These are phyloP conservation scores for Drosophila nr. fundita DNA, from an alignment of 2,888 invertebrate species.

Conservation along the genomic window DNA sequence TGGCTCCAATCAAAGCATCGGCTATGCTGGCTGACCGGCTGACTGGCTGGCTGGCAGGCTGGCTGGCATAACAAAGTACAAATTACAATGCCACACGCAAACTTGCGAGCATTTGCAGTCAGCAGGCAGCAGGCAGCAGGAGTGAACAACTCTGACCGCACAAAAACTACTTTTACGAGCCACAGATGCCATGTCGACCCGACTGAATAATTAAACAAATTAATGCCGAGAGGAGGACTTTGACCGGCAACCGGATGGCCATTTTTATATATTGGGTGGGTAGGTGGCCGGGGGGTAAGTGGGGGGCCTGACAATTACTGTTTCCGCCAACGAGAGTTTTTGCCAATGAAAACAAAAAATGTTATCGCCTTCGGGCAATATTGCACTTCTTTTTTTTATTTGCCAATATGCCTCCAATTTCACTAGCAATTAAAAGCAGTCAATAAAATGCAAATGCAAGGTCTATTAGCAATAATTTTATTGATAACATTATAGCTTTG, in stretches of 20 bases:
- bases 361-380: slow-evolving; percentile 2
- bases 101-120: slow-evolving; percentile 48
- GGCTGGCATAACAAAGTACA: slow-evolving; percentile 50
- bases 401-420: slow-evolving; percentile 28
- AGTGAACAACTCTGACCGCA: slow-evolving; percentile 25
- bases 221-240: slow-evolving; percentile 45
- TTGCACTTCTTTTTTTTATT: slow-evolving; percentile 31
- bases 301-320: slow-evolving; percentile 39
- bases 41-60: neutral
- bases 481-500: neutral
- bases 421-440: slow-evolving; percentile 1
- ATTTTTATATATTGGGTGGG: slow-evolving; percentile 32
- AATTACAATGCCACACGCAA: slow-evolving; percentile 46
- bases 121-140: slow-evolving; percentile 3
- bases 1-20: slow-evolving; percentile 41
- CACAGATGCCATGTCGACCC: slow-evolving; percentile 33
- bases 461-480: neutral
- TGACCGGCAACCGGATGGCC: slow-evolving; percentile 52
- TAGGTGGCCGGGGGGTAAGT: neutral
- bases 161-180: slow-evolving; percentile 64
- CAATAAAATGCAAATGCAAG: slow-evolving; percentile 11
- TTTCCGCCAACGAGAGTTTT: slow-evolving; percentile 36
- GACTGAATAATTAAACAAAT: slow-evolving; percentile 60
- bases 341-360: slow-evolving; percentile 27
- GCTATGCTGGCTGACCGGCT: slow-evolving; percentile 28